These are phyloP conservation scores for Caenorhabditis virilis DNA, from an alignment of 2,888 invertebrate species.

Conservation along the genomic window DNA sequence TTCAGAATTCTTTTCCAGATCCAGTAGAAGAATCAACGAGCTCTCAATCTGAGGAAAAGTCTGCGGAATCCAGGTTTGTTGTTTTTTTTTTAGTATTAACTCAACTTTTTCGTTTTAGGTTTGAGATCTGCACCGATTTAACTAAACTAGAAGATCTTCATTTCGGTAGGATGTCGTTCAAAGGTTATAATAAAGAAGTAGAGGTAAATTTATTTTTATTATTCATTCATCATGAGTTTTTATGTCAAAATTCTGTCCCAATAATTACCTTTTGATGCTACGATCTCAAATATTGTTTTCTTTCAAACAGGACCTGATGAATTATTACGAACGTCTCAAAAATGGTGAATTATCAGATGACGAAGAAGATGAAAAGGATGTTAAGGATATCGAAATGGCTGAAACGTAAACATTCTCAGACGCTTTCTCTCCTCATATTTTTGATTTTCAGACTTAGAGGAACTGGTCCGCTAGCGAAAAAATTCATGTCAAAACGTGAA, in stretches of 20 bases:
- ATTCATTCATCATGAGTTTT: too few relatives aligned
- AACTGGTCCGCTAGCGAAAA: slow-evolving; percentile 15
- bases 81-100: too few relatives aligned
- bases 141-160: slow-evolving; percentile 79
- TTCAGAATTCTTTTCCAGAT: slow-evolving; percentile 24
- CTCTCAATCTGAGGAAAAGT: slow-evolving; percentile 1
- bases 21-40: slow-evolving; percentile 4
- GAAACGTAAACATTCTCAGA: slow-evolving; percentile 18
- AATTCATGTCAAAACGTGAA: slow-evolving; percentile 16
- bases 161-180: slow-evolving; percentile 86
- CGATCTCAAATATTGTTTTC: too few relatives aligned
- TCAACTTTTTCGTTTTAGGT: too few relatives aligned
- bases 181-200: slow-evolving; percentile 90
- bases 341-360: slow-evolving; percentile 43
- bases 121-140: slow-evolving; percentile 30
- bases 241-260: too few relatives aligned
- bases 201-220: slow-evolving; percentile 73
- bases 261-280: too few relatives aligned
- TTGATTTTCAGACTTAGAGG: slow-evolving; percentile 12
- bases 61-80: too few relatives aligned
- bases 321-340: slow-evolving; percentile 41
- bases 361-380: slow-evolving; percentile 48
- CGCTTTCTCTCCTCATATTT: neutral
- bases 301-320: slow-evolving; percentile 54
- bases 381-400: slow-evolving; percentile 54